These are phyloP conservation scores for Emydocephalus ijimae DNA, from an alignment of 2,113 vertebrate species.

Conservation along the genomic window DNA sequence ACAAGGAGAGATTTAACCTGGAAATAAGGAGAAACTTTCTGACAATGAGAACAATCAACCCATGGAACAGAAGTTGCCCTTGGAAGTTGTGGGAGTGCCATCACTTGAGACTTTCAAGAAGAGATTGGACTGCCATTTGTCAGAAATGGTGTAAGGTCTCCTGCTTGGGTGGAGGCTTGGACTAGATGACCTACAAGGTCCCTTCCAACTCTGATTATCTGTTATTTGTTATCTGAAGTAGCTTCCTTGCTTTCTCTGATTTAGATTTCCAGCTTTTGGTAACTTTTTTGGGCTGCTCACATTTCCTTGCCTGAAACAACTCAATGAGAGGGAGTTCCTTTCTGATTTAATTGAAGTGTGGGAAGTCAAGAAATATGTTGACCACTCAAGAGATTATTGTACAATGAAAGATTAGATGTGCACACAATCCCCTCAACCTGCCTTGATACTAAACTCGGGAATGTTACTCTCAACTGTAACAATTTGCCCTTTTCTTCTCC, in stretches of 20 bases:
- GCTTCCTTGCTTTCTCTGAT: neutral
- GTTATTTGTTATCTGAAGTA: neutral
- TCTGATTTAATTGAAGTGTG: neutral
- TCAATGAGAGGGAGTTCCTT: neutral
- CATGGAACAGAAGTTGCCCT: too few species aligned
- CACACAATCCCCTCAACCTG: neutral
- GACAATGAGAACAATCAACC: too few species aligned
- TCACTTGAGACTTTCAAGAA: too few species aligned
- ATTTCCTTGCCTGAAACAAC: neutral
- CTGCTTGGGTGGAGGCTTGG: too few species aligned
- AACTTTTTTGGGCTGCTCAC: neutral
- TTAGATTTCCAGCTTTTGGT: neutral
- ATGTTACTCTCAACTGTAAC: neutral
- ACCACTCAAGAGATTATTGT: neutral
- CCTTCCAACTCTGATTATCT: too few species aligned
- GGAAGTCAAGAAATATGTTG: neutral
- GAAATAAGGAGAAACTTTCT: too few species aligned
- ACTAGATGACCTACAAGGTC: too few species aligned
- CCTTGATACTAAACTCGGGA: neutral
- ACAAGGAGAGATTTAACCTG: too few species aligned
- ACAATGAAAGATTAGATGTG: neutral
- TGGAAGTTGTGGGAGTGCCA: too few species aligned
- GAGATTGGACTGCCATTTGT: too few species aligned
- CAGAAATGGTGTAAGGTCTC: too few species aligned
- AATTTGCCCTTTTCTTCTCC: neutral